phyloP scores from a whole-genome alignment of 2,888 invertebrate genomes.

The Brachyptera risi region DNA sequence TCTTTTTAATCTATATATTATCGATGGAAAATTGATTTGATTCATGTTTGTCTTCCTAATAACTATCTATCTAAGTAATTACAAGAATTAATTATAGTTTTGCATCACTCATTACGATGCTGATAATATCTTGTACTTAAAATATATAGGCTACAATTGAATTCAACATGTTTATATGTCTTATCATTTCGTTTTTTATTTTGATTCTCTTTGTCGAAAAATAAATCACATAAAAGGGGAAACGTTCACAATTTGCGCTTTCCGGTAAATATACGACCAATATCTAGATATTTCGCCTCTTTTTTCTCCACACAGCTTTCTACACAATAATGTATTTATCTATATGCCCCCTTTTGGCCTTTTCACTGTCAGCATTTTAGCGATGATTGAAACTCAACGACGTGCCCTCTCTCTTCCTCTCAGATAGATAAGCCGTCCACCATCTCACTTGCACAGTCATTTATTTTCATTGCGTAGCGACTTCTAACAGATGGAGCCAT shows the following conservation, averaged over 20 bases:
- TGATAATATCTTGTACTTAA: too few relatives aligned
- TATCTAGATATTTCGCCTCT: neutral
- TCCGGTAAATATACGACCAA: neutral
- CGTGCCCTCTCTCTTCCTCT: neutral
- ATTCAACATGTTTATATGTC: too few relatives aligned
- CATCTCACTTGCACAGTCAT: neutral
- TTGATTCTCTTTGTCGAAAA: too few relatives aligned
- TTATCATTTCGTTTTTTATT: too few relatives aligned
- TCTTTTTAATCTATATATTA: too few relatives aligned
- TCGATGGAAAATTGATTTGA: too few relatives aligned
- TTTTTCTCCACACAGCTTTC: neutral
- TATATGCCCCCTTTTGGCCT: neutral
- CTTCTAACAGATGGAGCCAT: conserved; percentile 10
- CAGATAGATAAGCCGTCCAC: neutral
- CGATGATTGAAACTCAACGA: neutral
- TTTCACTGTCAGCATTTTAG: conserved; percentile 5
- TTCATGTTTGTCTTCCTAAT: too few relatives aligned
- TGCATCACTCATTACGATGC: too few relatives aligned
- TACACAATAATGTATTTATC: neutral
- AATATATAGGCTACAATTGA: too few relatives aligned
- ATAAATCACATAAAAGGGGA: too few relatives aligned
- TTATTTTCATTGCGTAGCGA: conserved; percentile 10
- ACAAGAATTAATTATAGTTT: too few relatives aligned
- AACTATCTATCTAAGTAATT: too few relatives aligned
- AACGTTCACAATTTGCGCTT: neutral